Conservation (phyloP, 2,797 vertebrate genomes). For the Sitta carolinensis region DNA sequence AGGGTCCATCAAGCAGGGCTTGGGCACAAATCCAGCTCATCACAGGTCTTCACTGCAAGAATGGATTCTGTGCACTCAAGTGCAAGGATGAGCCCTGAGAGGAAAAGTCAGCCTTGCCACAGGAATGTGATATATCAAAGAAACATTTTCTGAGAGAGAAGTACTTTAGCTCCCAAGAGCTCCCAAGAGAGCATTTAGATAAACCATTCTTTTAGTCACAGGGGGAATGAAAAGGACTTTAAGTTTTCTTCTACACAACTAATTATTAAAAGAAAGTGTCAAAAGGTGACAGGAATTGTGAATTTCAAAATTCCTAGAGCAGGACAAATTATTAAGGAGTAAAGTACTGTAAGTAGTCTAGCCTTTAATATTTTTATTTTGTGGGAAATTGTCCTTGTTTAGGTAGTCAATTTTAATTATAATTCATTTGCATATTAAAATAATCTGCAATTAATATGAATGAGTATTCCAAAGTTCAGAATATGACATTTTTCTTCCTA, state of each 20-base stretch:
- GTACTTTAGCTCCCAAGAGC: neutral
- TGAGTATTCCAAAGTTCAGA: neutral
- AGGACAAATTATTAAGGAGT: neutral
- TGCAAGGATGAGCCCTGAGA: neutral
- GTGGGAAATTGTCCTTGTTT: neutral
- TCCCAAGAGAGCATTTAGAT: neutral
- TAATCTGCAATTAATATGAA: neutral
- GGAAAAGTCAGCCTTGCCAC: neutral
- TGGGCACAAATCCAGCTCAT: neutral
- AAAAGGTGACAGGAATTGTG: conserved; percentile 4
- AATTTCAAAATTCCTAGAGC: neutral
- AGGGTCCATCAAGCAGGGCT: neutral
- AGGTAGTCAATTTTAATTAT: neutral
- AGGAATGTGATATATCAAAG: neutral
- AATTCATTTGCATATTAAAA: neutral
- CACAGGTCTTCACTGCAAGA: neutral
- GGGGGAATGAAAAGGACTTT: neutral
- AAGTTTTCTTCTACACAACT: neutral
- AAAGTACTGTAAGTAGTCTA: neutral
- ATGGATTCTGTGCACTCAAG: fast-evolving
- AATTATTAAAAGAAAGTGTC: neutral
- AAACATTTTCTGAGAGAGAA: neutral
- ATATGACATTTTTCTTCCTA: neutral
- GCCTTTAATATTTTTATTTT: neutral
- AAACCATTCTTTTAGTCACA: conserved; percentile 33